Evolutionary conservation across 2,113 vertebrate species (phyloP).

Genomic region (Morone chrysops): DNA sequence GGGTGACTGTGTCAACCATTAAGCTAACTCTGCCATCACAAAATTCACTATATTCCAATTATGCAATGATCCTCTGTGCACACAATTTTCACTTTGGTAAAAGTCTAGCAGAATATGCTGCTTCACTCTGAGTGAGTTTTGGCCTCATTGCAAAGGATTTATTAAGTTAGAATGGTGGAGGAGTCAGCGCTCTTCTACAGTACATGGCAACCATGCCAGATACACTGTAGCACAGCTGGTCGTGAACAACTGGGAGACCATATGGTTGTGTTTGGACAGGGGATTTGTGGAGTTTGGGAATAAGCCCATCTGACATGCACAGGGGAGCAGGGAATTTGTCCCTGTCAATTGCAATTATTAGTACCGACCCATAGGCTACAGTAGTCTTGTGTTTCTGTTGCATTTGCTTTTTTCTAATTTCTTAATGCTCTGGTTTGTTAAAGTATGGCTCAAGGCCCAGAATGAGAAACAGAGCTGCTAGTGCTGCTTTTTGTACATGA

Average conservation of each 20-base stretch:
- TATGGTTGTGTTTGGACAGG: constrained; percentile 83
- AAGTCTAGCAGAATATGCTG: constrained; percentile 39
- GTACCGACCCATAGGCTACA: constrained; percentile 51
- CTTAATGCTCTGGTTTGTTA: constrained; percentile 64
- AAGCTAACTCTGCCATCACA: constrained; percentile 21
- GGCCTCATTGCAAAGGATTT: constrained; percentile 65
- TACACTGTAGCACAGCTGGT: constrained; percentile 77
- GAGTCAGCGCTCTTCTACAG: constrained; percentile 22
- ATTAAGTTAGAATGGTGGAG: constrained; percentile 54
- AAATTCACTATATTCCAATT: constrained; percentile 35
- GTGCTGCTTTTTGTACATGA: constrained; percentile 24
- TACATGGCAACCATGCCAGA: constrained; percentile 59
- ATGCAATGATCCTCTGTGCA: constrained; percentile 13
- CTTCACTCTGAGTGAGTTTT: constrained; percentile 47
- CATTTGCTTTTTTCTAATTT: constrained; percentile 54
- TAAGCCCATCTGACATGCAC: constrained; percentile 79
- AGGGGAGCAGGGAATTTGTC: constrained; percentile 77
- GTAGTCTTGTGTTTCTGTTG: constrained; percentile 49
- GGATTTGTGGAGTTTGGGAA: constrained; percentile 83
- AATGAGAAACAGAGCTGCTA: constrained; percentile 34
- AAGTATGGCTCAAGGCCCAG: constrained; percentile 43
- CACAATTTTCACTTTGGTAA: constrained; percentile 40
- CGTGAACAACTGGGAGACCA: constrained; percentile 78
- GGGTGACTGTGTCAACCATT: constrained; percentile 15
- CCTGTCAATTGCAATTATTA: constrained; percentile 81